Percentiles rank a stretch among this genome's conserved stretches.
phyloP scores from a whole-genome alignment of 2,113 vertebrate species.

The Corythornis vintsioides region DNA sequence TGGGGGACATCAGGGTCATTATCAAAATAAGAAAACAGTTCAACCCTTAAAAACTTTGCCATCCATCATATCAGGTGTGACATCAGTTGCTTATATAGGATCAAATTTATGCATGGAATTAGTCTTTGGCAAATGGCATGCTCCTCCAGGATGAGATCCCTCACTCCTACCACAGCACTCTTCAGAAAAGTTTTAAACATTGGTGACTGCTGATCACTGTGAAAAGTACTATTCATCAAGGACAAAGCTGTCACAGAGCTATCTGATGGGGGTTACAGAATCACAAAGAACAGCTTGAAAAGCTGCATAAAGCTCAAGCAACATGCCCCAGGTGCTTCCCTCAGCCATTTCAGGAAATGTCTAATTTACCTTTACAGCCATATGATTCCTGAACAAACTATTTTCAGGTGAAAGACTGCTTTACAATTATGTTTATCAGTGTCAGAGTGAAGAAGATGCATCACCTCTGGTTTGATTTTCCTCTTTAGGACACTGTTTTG shows the following conservation, averaged over 20 bases:
- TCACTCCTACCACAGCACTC: neutral
- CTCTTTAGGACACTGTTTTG: neutral
- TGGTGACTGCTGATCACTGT: neutral
- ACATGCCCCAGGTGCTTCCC: rapidly evolving
- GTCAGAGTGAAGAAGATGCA: neutral
- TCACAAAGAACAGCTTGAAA: neutral
- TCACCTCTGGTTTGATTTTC: neutral
- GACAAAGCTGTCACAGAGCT: neutral
- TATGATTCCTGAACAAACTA: neutral
- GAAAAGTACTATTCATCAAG: neutral
- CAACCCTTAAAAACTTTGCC: neutral
- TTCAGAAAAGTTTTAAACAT: neutral
- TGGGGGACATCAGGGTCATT: neutral
- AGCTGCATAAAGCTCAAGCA: neutral
- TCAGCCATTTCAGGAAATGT: neutral
- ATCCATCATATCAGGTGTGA: neutral
- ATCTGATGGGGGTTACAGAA: neutral
- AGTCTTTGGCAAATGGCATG: neutral
- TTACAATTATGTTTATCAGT: neutral
- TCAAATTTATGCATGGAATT: neutral
- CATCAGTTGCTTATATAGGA: neutral
- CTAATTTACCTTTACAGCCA: neutral
- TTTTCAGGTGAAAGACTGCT: neutral
- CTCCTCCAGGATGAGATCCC: neutral
- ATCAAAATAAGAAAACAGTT: neutral